Percentiles rank a stretch among this genome's conserved stretches.
Evolutionary conservation across 2,888 invertebrate genomes (phyloP).

Genomic region (Tetragonisca angustula): DNA sequence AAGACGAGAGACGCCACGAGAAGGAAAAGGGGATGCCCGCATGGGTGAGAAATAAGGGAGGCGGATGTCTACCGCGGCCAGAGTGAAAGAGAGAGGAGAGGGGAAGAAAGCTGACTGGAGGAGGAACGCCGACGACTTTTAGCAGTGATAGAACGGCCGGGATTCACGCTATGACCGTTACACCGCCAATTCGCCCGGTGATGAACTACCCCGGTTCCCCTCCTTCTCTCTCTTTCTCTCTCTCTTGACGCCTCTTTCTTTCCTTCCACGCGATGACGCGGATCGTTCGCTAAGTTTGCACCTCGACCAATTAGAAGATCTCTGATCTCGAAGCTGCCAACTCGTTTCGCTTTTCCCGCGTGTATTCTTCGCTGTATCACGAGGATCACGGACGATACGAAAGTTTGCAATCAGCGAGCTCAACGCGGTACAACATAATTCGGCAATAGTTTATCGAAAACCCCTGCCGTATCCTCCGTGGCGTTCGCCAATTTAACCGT

Average conservation of each 20-base stretch:
- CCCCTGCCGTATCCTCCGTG: no score
- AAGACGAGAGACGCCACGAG: slow-evolving; percentile 50
- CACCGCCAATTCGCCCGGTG: slow-evolving; percentile 76
- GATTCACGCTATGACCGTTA: slow-evolving; percentile 79
- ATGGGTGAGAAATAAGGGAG: slow-evolving; percentile 60
- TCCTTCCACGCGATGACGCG: slow-evolving; percentile 18
- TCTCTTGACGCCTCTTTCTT: slow-evolving; percentile 1
- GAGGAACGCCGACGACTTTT: slow-evolving; percentile 65
- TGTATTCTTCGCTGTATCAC: no score
- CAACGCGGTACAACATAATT: slow-evolving; percentile 16
- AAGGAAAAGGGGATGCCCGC: slow-evolving; percentile 59
- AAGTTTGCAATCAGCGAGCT: slow-evolving; percentile 3
- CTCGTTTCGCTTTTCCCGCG: background rate
- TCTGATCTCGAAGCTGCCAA: slow-evolving; percentile 30
- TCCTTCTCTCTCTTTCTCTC: slow-evolving; percentile 13
- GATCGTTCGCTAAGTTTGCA: slow-evolving; percentile 38
- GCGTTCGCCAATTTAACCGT: slow-evolving; percentile 47
- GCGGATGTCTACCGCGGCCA: slow-evolving; percentile 26
- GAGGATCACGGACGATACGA: background rate
- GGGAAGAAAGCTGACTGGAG: slow-evolving; percentile 30
- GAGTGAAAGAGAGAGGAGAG: background rate
- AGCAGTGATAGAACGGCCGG: slow-evolving; percentile 79
- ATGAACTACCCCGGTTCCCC: slow-evolving; percentile 71
- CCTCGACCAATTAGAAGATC: slow-evolving; percentile 70
- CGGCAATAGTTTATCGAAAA: background rate